Evolutionary conservation across 2,797 vertebrate genomes (phyloP).

Genomic region (Fringilla coelebs): DNA sequence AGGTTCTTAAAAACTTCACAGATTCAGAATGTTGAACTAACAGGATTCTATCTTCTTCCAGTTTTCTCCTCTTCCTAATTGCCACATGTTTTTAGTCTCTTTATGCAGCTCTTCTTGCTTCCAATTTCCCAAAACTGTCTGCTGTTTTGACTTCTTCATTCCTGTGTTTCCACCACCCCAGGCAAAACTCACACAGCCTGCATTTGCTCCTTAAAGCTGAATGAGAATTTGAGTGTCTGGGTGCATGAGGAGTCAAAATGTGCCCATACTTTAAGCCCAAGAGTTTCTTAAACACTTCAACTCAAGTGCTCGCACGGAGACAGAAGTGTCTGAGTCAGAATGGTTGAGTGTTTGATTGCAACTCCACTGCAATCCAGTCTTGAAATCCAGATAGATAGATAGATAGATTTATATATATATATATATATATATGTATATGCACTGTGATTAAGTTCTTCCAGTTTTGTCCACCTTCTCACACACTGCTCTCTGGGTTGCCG

Average conservation of each 20-base stretch:
- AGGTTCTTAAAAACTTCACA: background rate
- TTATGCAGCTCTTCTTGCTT: background rate
- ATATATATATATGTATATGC: too few relatives aligned
- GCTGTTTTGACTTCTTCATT: background rate
- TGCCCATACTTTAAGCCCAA: background rate
- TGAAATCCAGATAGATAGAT: background rate
- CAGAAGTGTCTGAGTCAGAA: slow-evolving; percentile 17
- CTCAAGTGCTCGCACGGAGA: background rate
- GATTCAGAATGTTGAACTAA: background rate
- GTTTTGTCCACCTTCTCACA: background rate
- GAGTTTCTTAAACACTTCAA: background rate
- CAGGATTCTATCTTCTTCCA: background rate
- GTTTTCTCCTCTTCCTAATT: background rate
- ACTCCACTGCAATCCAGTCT: background rate
- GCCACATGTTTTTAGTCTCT: background rate
- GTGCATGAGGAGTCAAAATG: background rate
- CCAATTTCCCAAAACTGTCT: background rate
- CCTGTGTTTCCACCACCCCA: background rate
- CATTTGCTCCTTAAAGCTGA: background rate
- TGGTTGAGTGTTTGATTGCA: background rate
- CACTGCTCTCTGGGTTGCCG: background rate
- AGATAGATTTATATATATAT: too few relatives aligned
- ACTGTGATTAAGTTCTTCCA: background rate
- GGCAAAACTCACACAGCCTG: background rate
- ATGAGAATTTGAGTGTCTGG: background rate